Percentiles rank a stretch among this genome's conserved stretches.
Evolutionary conservation across 2,888 invertebrate genomes (phyloP).

Genomic region (Oscheius sp.): DNA sequence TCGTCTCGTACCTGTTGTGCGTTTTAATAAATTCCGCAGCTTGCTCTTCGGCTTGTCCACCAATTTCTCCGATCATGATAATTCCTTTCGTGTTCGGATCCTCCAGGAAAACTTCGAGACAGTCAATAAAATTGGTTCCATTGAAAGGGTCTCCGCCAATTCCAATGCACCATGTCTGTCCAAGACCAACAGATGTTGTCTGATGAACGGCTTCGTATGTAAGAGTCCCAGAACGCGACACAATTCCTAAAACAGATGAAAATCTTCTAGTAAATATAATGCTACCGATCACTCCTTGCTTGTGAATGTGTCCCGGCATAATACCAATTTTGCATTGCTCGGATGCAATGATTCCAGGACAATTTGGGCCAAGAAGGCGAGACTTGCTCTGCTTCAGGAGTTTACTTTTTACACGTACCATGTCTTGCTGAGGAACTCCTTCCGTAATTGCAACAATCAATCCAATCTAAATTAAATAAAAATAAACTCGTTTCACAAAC

Average conservation of each 20-base stretch:
- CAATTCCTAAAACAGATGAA: constrained; percentile 80
- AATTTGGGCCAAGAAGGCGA: constrained; percentile 95
- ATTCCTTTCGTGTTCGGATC: constrained; percentile 89
- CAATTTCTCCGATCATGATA: constrained; percentile 98
- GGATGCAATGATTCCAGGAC: constrained; percentile 96
- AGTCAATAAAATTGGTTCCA: constrained; percentile 98
- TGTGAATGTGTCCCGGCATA: constrained; percentile 98
- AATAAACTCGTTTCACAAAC: constrained; percentile 4
- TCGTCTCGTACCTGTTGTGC: constrained; percentile 73
- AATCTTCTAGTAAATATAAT: too few species aligned
- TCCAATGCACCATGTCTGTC: constrained; percentile 82
- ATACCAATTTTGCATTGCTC: constrained; percentile 95
- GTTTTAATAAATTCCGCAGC: constrained; percentile 87
- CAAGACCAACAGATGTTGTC: constrained; percentile 83
- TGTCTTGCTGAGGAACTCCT: constrained; percentile 84
- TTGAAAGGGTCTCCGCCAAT: constrained; percentile 99
- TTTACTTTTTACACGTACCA: constrained; percentile 80
- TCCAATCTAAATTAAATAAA: constrained; percentile 55
- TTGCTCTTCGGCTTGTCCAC: constrained; percentile 95
- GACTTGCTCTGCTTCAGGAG: constrained; percentile 79
- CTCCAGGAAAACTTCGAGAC: constrained; percentile 58
- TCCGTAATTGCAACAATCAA: constrained; percentile 98
- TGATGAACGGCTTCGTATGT: constrained; percentile 99
- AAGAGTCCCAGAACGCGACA: constrained; percentile 94
- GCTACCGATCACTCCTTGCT: constrained; percentile 78